Base-by-base conservation (phyloP, 2,888 invertebrate genomes). In the Netelia fuscicornis region DNA sequence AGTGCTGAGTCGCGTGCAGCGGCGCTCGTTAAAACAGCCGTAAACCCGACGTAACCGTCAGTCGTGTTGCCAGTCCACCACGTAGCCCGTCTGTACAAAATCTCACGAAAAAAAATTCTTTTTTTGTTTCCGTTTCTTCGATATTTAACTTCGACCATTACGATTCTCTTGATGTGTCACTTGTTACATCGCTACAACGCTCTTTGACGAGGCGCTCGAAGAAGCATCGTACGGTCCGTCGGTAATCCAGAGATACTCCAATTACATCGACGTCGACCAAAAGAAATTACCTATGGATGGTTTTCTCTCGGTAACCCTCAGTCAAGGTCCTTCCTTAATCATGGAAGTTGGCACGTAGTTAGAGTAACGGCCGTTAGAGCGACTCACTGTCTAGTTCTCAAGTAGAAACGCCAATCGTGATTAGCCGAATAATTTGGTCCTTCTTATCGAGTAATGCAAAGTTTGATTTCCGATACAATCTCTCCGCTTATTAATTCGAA, bases 1-100 rank as follows among this genome's bases (percentile, higher is more conserved):
- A 93, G 92, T 93, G 92, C 91, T 89, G 92, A 93, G 92, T 93
- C 92, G 93, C 93, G 92, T 93, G 93, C 92, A 92, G 91, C 91
- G 88, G 88, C 88, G 92, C 92, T 92, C 93, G 93, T 93, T 93
- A 93, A 93, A 93, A 92, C 90, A 91, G 92, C 91, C 91, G 91
- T 93, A 93, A 93, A 92, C 90, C 80, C 91, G 89, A 92, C 91
- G 91, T 92, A 92, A 92, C 91, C 91, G 90, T 90, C 90, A 90
- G 89, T 87, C 87, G 89, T 87, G 88, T 88, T 87, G 87, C 87
- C 81, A 84, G 85, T 85, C 84, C 56, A 68, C 81, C 68, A 74
- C 72, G 70, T 82, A 82, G 64, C 76, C 75, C 81, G 58, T 74
- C 82, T 80, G 82, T 83, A 62, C 70, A 60, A 77, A 85, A 84